phyloP scores from a whole-genome alignment of 2,797 vertebrate species.

The Falco novaeseelandiae region DNA sequence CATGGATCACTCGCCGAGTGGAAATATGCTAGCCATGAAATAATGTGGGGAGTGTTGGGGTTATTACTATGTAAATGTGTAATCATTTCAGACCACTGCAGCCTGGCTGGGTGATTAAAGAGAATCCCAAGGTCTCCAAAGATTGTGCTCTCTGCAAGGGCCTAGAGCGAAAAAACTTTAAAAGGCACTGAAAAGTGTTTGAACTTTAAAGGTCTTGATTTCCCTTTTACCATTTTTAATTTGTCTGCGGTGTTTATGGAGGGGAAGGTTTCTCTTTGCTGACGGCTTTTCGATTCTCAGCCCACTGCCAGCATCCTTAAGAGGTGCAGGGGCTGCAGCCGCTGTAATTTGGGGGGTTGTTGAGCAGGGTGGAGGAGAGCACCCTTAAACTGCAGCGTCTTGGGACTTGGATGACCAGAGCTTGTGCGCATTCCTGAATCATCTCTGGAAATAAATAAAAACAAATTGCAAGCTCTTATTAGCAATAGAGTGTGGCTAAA shows the following conservation, averaged over 20 bases:
- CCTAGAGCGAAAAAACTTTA: constrained; percentile 74
- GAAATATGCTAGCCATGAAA: constrained; percentile 80
- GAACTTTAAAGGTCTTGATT: constrained; percentile 78
- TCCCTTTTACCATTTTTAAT: constrained; percentile 74
- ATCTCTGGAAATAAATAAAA: background rate
- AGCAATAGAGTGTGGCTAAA: background rate
- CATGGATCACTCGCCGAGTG: constrained; percentile 81
- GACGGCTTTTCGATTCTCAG: constrained; percentile 22
- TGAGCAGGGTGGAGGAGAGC: background rate
- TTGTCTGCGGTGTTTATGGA: constrained; percentile 67
- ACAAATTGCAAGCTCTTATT: background rate
- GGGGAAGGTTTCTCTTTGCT: constrained; percentile 58
- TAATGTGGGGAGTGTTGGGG: constrained; percentile 73
- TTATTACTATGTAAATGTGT: constrained; percentile 81
- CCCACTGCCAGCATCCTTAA: background rate
- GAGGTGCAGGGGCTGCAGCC: background rate
- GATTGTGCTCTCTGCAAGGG: constrained; percentile 73
- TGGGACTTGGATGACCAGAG: background rate
- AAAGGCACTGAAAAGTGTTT: constrained; percentile 75
- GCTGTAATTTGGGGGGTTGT: background rate
- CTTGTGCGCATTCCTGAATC: background rate
- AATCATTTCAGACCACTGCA: constrained; percentile 76
- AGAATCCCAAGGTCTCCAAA: constrained; percentile 77
- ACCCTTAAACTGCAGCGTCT: background rate
- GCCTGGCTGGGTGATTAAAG: constrained; percentile 77